Evolutionary conservation across 2,888 invertebrate species (phyloP).

Genomic region (Maniola hyperantus): DNA sequence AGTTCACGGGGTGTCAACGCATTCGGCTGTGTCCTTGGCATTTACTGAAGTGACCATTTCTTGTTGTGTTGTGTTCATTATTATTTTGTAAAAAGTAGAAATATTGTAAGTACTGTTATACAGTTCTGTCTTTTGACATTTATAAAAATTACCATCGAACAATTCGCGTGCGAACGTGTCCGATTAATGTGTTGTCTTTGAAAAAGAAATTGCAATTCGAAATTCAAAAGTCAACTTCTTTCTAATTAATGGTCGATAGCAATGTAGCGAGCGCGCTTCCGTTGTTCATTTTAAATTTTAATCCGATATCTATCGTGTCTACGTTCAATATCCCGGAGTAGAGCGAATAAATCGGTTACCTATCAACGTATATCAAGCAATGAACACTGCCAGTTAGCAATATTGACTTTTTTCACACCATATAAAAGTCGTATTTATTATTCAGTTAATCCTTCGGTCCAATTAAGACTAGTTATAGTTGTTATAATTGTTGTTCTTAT

Average conservation of each 20-base stretch:
- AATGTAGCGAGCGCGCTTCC: conserved; percentile 36
- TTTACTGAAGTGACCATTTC: conserved; percentile 14
- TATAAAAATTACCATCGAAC: conserved; percentile 37
- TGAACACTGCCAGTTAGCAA: conserved; percentile 45
- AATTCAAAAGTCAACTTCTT: conserved; percentile 40
- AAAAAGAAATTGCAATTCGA: conserved; percentile 37
- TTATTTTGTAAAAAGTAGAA: conserved; percentile 33
- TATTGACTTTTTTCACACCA: conserved; percentile 55
- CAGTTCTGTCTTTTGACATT: conserved; percentile 38
- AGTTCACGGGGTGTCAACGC: conserved; percentile 6
- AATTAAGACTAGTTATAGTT: conserved; percentile 68
- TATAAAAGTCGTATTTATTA: conserved; percentile 61
- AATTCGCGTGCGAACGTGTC: conserved; percentile 38
- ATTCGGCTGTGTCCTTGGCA: conserved; percentile 22
- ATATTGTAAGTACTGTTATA: conserved; percentile 29
- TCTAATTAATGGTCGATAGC: conserved; percentile 38
- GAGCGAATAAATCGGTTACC: conserved; percentile 61
- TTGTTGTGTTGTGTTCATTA: conserved; percentile 19
- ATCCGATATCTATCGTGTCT: conserved; percentile 50
- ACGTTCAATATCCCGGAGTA: conserved; percentile 47
- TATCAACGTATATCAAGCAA: conserved; percentile 59
- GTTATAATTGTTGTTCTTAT: conserved; percentile 66
- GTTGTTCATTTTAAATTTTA: conserved; percentile 43
- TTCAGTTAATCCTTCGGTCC: conserved; percentile 66
- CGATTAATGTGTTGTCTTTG: conserved; percentile 32